Conservation (phyloP, 2,113 vertebrate species). For the Rhinoptilus africanus region DNA sequence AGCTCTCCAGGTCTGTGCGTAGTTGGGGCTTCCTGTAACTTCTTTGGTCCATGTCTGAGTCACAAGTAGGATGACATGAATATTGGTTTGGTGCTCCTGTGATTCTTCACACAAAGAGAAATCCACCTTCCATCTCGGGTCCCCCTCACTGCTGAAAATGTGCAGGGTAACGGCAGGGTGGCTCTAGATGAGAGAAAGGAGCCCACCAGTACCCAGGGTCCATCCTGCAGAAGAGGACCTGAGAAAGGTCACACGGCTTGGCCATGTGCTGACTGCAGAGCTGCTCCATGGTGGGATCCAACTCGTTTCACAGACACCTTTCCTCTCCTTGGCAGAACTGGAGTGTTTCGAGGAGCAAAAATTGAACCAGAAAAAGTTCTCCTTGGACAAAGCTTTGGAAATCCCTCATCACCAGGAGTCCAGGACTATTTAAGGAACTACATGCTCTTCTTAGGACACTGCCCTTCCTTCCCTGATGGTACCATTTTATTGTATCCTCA, state of each 20-base stretch:
- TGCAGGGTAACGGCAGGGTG: not conserved
- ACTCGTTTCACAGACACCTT: not conserved
- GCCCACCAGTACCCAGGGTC: not conserved
- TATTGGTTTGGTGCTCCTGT: not conserved
- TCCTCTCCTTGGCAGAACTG: not conserved
- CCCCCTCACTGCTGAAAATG: not conserved
- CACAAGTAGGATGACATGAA: not conserved
- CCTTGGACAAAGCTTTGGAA: not conserved
- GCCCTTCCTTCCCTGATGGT: not conserved
- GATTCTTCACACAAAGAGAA: not conserved
- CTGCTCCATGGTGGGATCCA: rapidly evolving
- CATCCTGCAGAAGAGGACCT: not conserved
- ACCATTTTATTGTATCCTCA: not conserved
- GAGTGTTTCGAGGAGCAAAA: not conserved
- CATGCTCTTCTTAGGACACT: not conserved
- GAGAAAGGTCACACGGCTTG: not conserved
- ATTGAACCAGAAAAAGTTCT: not conserved
- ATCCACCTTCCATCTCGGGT: not conserved
- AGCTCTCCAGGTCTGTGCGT: not conserved
- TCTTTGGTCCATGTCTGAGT: not conserved
- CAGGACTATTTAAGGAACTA: not conserved
- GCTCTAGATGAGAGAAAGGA: not conserved
- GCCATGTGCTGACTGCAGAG: rapidly evolving
- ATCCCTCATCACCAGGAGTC: not conserved
- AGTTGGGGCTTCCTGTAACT: not conserved